A percentile compares a stretch with the other conserved stretches of the same genome.
phyloP scores from a whole-genome alignment of 2,888 invertebrate genomes.

The Brachypalpus laphriformis region DNA sequence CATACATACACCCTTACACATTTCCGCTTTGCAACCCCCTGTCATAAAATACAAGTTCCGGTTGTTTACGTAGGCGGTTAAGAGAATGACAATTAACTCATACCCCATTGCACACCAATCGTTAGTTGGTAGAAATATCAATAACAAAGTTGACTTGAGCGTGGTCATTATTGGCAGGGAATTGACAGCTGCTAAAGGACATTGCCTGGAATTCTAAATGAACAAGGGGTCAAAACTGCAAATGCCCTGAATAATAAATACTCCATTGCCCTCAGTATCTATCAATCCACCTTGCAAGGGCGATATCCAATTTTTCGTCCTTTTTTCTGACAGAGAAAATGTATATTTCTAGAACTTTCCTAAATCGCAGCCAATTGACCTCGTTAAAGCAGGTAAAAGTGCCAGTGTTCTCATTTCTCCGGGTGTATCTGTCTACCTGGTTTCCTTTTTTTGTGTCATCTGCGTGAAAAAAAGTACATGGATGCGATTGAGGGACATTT shows the following conservation, averaged over 20 bases:
- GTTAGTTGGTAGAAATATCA: not conserved
- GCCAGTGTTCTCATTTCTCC: constrained; percentile 30
- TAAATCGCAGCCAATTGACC: constrained; percentile 44
- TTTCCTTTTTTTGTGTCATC: no score
- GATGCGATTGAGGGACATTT: constrained; percentile 46
- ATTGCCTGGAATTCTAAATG: constrained; percentile 37
- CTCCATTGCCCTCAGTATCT: constrained; percentile 14
- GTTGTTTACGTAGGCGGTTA: constrained; percentile 7
- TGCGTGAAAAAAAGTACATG: not conserved
- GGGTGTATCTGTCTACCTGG: not conserved
- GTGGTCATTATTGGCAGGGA: constrained; percentile 28
- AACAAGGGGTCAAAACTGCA: not conserved
- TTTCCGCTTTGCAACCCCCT: not conserved
- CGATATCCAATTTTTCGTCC: not conserved
- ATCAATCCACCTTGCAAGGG: not conserved
- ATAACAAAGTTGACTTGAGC: constrained; percentile 5
- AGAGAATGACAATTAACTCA: not conserved
- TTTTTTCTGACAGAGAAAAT: constrained; percentile 23
- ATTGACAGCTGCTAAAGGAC: constrained; percentile 55
- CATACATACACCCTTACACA: constrained; percentile 1
- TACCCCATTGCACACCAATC: not conserved
- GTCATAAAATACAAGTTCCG: not conserved
- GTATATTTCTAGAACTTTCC: not conserved
- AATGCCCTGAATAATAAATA: constrained; percentile 4
- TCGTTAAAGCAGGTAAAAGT: constrained; percentile 27